Base-by-base conservation (phyloP, 2,888 invertebrate genomes). In the Artemia sinica region DNA sequence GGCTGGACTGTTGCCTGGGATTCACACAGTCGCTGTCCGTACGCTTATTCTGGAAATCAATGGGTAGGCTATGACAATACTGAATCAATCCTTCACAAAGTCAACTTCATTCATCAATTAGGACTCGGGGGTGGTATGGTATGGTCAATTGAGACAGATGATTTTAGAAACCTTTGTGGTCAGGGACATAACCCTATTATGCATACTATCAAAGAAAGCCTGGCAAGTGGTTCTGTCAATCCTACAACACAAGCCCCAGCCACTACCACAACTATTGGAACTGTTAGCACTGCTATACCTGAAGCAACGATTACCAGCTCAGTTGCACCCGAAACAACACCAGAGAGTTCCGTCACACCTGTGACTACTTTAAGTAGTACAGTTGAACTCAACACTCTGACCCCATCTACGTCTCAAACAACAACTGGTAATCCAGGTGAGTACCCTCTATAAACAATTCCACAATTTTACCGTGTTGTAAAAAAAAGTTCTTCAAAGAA, bases 131-230 rank as follows among this genome's bases (percentile, higher is more conserved):
- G 87, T 49, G 80, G 82, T 0, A 88, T 89, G 88, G 75, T 86
- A 0, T 90, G 89, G 89, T 86, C 87, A 65, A 80, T 89, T 11
- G 90, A 90, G 75, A 86, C 86, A 8, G 89, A 89, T 73, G 89
- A 89, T 75, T 86, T 87, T 74, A 78, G 75, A 12, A 86, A 85
- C 0, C 73, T 75, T 0, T 87, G 87, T 73, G 83, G 84, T 0
- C 75, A 74, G 8, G 80, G 79, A 51, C 79, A 79, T 66, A 85
- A 81, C 76, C 84, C 86, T 0, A 76, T 89, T 8, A 74, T 88
- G 14, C 81, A 76, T 50, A 77, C 82, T 9, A 82, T 88, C 66
- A 84, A 85, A 72, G 68, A 72, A 0, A 73, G 75, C 18, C 71
- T 78, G 51, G 58, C 14, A 58, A 75, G 72, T 41, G 70, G 72